phyloP scores from a whole-genome alignment of 2,113 vertebrate genomes.

The Sylvietta virens region DNA sequence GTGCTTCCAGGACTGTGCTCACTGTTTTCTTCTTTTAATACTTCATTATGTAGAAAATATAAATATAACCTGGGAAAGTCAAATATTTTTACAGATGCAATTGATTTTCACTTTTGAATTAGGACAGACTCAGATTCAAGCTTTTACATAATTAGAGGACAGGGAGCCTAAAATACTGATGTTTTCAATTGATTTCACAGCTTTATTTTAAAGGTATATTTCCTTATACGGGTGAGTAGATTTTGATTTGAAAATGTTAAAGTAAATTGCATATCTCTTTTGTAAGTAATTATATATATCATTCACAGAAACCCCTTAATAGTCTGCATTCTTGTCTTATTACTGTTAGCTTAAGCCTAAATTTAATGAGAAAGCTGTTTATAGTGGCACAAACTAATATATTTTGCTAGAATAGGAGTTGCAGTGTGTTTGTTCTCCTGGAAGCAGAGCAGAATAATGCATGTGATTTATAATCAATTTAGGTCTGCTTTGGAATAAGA shows the following conservation, averaged over 20 bases:
- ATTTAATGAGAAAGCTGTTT: conserved; percentile 48
- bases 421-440: background rate
- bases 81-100: background rate
- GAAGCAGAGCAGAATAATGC: background rate
- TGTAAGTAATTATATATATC: conserved; percentile 38
- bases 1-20: background rate
- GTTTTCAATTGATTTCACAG: conserved; percentile 12
- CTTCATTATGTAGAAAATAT: background rate
- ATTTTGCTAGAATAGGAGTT: conserved; percentile 28
- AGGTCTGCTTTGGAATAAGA: conserved; percentile 50
- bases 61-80: background rate
- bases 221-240: background rate
- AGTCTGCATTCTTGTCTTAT: conserved; percentile 32
- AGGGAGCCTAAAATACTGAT: background rate
- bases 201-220: conserved; percentile 22
- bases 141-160: background rate
- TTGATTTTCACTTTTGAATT: background rate
- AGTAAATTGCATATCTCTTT: conserved; percentile 25
- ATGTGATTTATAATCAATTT: conserved; percentile 62
- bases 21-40: background rate
- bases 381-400: conserved; percentile 25
- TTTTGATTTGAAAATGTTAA: conserved; percentile 31
- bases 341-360: conserved; percentile 51
- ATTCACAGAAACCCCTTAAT: background rate
- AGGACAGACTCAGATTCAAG: background rate